Percentiles rank a stretch among this genome's conserved stretches.
Evolutionary conservation across 2,797 vertebrate species (phyloP).

Genomic region (Melanotaenia boesemani): DNA sequence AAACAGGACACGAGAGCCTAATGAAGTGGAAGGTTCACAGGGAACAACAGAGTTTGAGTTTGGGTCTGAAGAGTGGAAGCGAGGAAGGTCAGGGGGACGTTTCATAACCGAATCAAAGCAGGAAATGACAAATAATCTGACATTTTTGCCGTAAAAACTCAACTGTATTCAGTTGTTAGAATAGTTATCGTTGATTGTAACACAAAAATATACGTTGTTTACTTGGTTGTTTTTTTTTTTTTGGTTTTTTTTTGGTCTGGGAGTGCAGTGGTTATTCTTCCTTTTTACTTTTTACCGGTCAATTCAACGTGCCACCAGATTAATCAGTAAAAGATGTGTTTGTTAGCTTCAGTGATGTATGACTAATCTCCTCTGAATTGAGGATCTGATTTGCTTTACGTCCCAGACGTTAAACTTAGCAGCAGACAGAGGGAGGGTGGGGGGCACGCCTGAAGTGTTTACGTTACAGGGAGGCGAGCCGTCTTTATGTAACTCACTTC

Average conservation of each 20-base stretch:
- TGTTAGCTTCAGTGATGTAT: not conserved
- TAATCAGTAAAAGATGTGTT: not conserved
- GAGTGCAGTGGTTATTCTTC: not conserved
- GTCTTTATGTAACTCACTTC: conserved; percentile 69
- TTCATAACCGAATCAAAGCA: not conserved
- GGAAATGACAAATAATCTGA: not conserved
- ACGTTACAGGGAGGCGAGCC: conserved; percentile 49
- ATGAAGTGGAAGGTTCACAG: too few species aligned
- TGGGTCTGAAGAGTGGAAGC: too few species aligned
- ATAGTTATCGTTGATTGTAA: not conserved
- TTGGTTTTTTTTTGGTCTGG: not conserved
- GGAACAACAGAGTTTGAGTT: too few species aligned
- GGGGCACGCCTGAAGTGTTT: conserved; percentile 43
- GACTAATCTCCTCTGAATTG: not conserved
- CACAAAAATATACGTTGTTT: not conserved
- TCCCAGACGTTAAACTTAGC: conserved; percentile 18
- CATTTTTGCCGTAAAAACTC: not conserved
- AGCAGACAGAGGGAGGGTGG: not conserved
- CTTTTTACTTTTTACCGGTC: not conserved
- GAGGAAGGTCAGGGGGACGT: too few species aligned
- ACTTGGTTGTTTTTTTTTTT: too few species aligned
- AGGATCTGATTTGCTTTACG: not conserved
- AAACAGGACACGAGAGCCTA: too few species aligned
- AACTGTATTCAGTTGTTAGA: not conserved
- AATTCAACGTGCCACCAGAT: not conserved